Evolutionary conservation across 2,113 vertebrate genomes (phyloP).

Genomic region (Cebus imitator): DNA sequence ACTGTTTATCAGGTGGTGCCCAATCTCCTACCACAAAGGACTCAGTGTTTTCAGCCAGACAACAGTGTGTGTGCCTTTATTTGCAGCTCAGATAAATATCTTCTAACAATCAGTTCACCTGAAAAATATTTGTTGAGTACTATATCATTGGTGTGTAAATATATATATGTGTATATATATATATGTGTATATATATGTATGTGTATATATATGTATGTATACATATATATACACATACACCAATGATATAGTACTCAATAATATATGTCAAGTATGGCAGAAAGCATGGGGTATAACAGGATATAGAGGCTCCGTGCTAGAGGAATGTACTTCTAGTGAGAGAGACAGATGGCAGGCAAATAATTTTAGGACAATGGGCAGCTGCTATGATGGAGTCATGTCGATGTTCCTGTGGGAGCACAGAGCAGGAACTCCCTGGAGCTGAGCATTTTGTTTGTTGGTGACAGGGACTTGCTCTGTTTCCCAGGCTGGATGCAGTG

Average conservation of each 20-base stretch:
- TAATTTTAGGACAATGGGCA: not conserved
- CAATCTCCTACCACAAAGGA: not conserved
- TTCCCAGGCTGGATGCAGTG: no score
- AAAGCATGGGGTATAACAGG: not conserved
- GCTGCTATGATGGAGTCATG: not conserved
- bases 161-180: no score
- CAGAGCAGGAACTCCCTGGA: not conserved
- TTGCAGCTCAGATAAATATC: not conserved
- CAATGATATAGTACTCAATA: no score
- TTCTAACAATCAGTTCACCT: not conserved
- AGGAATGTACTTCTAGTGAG: not conserved
- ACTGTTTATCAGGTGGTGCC: not conserved
- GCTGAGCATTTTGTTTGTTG: no score
- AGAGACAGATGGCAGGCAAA: not conserved
- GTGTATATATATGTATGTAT: no score
- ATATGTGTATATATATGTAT: no score
- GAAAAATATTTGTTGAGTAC: not conserved
- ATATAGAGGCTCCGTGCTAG: not conserved
- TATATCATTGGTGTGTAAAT: no score
- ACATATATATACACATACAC: no score
- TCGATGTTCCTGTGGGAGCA: not conserved
- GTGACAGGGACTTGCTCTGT: no score
- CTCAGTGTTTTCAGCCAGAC: not conserved
- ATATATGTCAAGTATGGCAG: not conserved
- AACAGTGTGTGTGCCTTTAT: not conserved